Base-by-base conservation (phyloP, 2,797 vertebrate genomes). In the Scleropages formosus region DNA sequence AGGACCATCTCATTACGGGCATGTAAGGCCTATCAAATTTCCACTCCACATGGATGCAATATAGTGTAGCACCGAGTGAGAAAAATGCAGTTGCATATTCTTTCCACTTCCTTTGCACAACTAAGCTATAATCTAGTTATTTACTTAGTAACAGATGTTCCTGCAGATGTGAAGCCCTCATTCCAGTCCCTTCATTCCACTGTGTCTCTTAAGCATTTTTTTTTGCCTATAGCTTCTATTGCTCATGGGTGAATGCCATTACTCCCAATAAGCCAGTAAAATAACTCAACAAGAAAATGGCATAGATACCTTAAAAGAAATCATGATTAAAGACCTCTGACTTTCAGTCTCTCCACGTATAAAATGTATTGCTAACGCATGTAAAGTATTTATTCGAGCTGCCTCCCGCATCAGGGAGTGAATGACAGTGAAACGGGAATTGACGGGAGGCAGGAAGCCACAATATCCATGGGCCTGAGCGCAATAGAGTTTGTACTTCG, bases 161-260 rank as follows among this genome's bases (percentile, higher is more conserved):
- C 77, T 78, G 80, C 84, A 85, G 82, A 80, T 78, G 80, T 82
- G 59, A 74, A 82, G 80, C 79, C 74, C 79, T 72, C 72, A 78
- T 85, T 84, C 74, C 80, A 84, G 83, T 78, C 84, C 82, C 83
- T 87, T 84, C 83, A 79, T 77, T 80, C 79, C 86, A 80, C 82
- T 69, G 24, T 85, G 85, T 76, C 81, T 83, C 82, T 86, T 87
- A 87, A 88, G 86, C 74, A 84, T 80, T 75, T 84, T 79, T 73
- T 61, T 75, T 79, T 69, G 81, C 75, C 72, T 78, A 77, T 66
- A 63, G 22, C 72, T 69, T 75, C 75, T 83, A 83, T 83, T 73
- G 60, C 61, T 81, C 87, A 80, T 85, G 4, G 15, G 81, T 71
- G 85, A 79, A 79, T 79, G 47, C 70, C 78, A 76, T 71, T 80